These are phyloP conservation scores for Onychostruthus taczanowskii DNA, from an alignment of 2,113 vertebrate genomes.

Conservation along the genomic window DNA sequence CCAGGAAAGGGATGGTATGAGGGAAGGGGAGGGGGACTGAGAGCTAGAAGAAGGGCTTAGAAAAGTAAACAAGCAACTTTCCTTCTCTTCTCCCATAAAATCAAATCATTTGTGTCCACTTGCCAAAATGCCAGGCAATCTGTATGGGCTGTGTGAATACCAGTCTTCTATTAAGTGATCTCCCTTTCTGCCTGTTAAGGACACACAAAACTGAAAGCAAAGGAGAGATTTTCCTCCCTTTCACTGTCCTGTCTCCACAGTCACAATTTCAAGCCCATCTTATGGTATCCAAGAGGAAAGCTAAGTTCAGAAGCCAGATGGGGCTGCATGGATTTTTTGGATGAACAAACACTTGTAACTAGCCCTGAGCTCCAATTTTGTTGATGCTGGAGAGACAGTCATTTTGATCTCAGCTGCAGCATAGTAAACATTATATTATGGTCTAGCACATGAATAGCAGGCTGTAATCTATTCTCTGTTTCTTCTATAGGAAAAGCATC, in stretches of 20 bases:
- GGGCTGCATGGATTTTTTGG: background rate
- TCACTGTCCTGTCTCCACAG: background rate
- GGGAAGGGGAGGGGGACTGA: background rate
- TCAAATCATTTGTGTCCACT: background rate
- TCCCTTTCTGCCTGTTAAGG: background rate
- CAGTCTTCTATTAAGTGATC: background rate
- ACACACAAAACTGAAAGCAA: background rate
- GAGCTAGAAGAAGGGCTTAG: background rate
- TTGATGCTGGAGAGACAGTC: background rate
- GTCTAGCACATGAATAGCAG: background rate
- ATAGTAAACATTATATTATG: background rate
- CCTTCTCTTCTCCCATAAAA: background rate
- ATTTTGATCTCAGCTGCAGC: slow-evolving; percentile 31
- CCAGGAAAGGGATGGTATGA: background rate
- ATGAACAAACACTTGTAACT: background rate
- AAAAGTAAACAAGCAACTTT: background rate
- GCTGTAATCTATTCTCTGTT: background rate
- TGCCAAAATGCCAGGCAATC: background rate
- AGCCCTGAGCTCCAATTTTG: background rate
- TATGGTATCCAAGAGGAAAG: background rate
- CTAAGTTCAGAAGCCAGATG: slow-evolving; percentile 10
- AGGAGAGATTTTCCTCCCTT: background rate
- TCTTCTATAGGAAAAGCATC: background rate
- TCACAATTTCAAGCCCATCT: background rate
- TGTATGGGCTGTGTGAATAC: background rate